Percentiles rank a stretch among this genome's conserved stretches.
These are phyloP conservation scores for Emmelina monodactyla DNA, from an alignment of 2,888 invertebrate species.

Conservation along the genomic window DNA sequence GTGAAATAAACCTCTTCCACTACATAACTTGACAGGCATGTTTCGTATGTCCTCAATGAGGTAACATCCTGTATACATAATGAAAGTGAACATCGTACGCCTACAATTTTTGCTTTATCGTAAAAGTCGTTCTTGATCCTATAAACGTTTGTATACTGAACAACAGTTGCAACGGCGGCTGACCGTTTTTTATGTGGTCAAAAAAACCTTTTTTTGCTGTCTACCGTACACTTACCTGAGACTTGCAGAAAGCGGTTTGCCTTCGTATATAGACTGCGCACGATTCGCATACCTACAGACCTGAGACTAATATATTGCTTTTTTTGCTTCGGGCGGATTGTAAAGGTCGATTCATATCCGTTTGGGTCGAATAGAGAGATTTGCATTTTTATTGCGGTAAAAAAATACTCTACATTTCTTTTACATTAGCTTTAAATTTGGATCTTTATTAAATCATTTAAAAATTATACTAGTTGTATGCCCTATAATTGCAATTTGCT, in stretches of 20 bases:
- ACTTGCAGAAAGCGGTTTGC: conserved; percentile 47
- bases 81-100: conserved; percentile 25
- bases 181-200: too few relatives aligned
- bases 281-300: conserved; percentile 27
- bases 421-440: too few relatives aligned
- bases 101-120: conserved; percentile 22
- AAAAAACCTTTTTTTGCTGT: too few relatives aligned
- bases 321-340: conserved; percentile 25
- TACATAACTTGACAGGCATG: too few relatives aligned
- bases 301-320: conserved; percentile 17
- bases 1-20: too few relatives aligned
- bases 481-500: too few relatives aligned
- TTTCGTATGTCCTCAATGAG: too few relatives aligned
- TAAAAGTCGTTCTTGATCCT: conserved; percentile 22
- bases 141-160: not conserved
- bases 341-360: conserved; percentile 39
- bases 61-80: conserved; percentile 16
- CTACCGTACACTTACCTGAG: conserved; percentile 13
- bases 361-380: conserved; percentile 28
- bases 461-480: too few relatives aligned
- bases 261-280: conserved; percentile 35
- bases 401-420: too few relatives aligned
- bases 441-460: too few relatives aligned
- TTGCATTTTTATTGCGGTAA: too few relatives aligned
- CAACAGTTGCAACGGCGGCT: too few relatives aligned